Base-by-base conservation (phyloP, 2,113 vertebrate species). In the Cyprinodon tularosa region DNA sequence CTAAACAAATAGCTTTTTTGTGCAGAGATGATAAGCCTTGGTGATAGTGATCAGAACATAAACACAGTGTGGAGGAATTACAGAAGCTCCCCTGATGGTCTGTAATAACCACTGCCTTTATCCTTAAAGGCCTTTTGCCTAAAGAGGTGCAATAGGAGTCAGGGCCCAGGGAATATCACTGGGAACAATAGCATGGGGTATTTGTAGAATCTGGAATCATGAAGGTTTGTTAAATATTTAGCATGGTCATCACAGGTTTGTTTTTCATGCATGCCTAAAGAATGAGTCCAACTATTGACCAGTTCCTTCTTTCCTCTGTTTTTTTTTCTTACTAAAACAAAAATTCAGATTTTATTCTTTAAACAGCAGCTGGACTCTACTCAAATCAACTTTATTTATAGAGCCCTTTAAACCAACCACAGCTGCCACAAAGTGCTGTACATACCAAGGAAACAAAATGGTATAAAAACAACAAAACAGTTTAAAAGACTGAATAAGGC, bases 151-250 rank as follows among this genome's bases (percentile, higher is more conserved):
- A 74, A 81, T 11, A 66, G 72, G 83, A 89, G 76, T 80, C 77
- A 61, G 1, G 48, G n/a, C n/a, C n/a, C n/a, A n/a, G n/a, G 53
- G 20, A 39, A 78, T 64, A 76, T 90, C 88, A 84, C 84, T 81
- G 78, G 79, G 71, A 90, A 77, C 15, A 80, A 90, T 90, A 74
- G 78, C 91, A 84, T 83, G 90, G 71, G 86, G 88, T 89, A 86
- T 93, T 91, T 85, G 74, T 71, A 90, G 91, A 91, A 91, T 90
- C 84, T 79, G 39, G 75, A 84, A 82, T 91, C 82, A 80, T 76
- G 76, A 72, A 12, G 86, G 71, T 61, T 37, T 87, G 77, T 83
- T 86, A 90, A 85, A 88, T 82, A 90, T 91, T 89, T 86, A 70
- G 61, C 17, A 45, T 76, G 77, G 60, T 1, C 86, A 90, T 89